Conservation (phyloP, 2,113 vertebrate species). For the Chamaea fasciata region DNA sequence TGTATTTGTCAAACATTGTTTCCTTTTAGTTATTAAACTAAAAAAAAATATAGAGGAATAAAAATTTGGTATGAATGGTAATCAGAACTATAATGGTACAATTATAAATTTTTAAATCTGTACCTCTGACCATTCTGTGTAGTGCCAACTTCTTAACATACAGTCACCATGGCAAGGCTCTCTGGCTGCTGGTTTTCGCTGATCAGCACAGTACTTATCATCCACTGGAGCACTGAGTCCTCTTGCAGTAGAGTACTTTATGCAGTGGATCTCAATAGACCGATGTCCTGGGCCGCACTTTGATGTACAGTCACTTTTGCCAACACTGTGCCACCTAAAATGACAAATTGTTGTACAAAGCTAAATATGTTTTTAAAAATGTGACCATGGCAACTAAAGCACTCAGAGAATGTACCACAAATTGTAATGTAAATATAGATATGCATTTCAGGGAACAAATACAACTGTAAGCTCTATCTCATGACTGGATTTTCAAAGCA, state of each 20-base stretch:
- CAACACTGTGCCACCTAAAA: constrained; percentile 85
- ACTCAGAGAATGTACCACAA: background rate
- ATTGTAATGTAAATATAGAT: background rate
- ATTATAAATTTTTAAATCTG: background rate
- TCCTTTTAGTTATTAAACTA: background rate
- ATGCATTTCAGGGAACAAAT: background rate
- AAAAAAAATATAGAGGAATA: background rate
- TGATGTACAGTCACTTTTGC: constrained; percentile 89
- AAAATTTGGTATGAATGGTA: background rate
- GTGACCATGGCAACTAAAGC: background rate
- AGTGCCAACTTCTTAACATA: constrained; percentile 87
- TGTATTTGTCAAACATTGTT: background rate
- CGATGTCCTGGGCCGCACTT: constrained; percentile 86
- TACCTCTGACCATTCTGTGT: constrained; percentile 94
- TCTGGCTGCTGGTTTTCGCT: constrained; percentile 80
- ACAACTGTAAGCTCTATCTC: background rate
- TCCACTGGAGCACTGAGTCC: constrained; percentile 77
- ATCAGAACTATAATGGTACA: background rate
- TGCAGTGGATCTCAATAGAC: constrained; percentile 84
- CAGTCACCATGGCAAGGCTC: constrained; percentile 90
- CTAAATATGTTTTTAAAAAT: background rate
- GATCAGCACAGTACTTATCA: constrained; percentile 75
- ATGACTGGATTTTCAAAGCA: background rate
- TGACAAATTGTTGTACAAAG: constrained; percentile 38
- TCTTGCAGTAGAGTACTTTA: constrained; percentile 83